These are phyloP conservation scores for Chrysopilus asiliformis DNA, from an alignment of 2,888 invertebrate genomes.

Conservation along the genomic window DNA sequence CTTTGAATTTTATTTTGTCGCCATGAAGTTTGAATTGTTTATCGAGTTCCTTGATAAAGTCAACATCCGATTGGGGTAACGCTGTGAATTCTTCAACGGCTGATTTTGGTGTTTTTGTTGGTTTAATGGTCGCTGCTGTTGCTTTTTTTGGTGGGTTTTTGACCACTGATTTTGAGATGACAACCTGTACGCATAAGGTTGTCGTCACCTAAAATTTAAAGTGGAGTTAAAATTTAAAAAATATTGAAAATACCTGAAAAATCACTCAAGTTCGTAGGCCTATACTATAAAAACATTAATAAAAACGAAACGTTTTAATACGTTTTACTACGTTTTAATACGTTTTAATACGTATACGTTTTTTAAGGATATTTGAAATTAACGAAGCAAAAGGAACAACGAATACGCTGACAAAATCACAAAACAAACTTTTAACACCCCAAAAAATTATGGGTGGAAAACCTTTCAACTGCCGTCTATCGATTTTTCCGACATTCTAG, in stretches of 20 bases:
- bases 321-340: too few relatives aligned
- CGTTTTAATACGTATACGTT: too few relatives aligned
- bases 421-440: too few relatives aligned
- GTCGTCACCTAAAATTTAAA: constrained; percentile 3
- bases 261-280: too few relatives aligned
- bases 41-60: constrained; percentile 34
- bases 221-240: background rate
- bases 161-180: constrained; percentile 13
- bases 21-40: constrained; percentile 34
- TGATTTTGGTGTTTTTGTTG: constrained; percentile 22
- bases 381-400: too few relatives aligned
- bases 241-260: background rate
- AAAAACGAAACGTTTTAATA: too few relatives aligned
- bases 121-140: constrained; percentile 20
- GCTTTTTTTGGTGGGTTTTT: constrained; percentile 29
- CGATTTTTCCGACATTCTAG: too few relatives aligned
- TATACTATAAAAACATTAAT: too few relatives aligned
- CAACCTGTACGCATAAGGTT: constrained; percentile 1
- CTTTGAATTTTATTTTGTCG: constrained; percentile 32
- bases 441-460: too few relatives aligned
- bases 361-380: too few relatives aligned
- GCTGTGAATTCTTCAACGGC: constrained; percentile 26
- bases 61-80: constrained; percentile 29
- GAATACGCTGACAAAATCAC: too few relatives aligned
- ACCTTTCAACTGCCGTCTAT: too few relatives aligned